A percentile compares a stretch with the other conserved stretches of the same genome.
phyloP scores from a whole-genome alignment of 2,797 vertebrate genomes.

The Malacoraja senta region DNA sequence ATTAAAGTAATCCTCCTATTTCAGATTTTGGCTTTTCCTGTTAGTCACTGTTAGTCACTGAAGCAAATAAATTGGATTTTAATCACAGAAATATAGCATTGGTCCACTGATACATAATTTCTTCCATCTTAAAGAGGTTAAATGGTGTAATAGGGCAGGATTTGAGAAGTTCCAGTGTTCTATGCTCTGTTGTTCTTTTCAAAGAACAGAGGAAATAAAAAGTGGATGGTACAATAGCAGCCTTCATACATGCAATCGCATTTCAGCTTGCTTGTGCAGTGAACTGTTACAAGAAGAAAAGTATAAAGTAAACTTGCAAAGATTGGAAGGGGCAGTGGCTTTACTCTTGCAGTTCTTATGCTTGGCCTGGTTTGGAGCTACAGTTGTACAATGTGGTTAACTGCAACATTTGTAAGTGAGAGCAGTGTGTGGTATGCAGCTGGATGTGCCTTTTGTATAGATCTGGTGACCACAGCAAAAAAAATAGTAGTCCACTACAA shows the following conservation, averaged over 20 bases:
- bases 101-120: neutral
- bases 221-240: neutral
- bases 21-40: neutral
- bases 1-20: neutral
- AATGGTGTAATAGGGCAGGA: neutral
- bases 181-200: neutral
- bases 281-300: neutral
- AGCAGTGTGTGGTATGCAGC: neutral
- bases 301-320: neutral
- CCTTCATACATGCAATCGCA: neutral
- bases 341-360: neutral
- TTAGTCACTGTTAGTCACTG: neutral
- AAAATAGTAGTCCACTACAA: neutral
- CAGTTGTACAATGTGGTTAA: neutral
- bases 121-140: neutral
- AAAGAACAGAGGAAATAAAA: neutral
- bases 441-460: neutral
- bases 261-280: neutral
- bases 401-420: constrained; percentile 1
- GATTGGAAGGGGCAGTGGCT: neutral
- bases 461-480: neutral
- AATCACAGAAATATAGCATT: neutral
- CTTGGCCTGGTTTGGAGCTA: neutral
- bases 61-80: neutral
- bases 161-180: neutral